These are phyloP conservation scores for Eupithecia centaureata DNA, from an alignment of 2,888 invertebrate species.

Conservation along the genomic window DNA sequence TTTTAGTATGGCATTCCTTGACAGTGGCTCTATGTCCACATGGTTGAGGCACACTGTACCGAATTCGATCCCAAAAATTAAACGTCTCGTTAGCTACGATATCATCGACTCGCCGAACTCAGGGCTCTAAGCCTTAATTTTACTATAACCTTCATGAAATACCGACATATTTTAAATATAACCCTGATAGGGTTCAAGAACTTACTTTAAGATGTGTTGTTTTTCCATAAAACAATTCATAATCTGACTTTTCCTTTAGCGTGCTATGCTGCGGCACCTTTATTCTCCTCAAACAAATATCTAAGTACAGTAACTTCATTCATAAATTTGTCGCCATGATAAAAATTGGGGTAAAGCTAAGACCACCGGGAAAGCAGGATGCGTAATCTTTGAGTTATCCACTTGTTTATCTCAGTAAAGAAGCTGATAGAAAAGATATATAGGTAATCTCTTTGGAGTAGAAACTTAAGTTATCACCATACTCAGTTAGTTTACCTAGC, in stretches of 20 bases:
- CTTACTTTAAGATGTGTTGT: not conserved
- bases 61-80: not conserved
- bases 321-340: slow-evolving; percentile 77
- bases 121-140: not conserved
- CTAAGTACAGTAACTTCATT: slow-evolving; percentile 59
- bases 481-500: slow-evolving; percentile 6
- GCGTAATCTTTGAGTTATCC: slow-evolving; percentile 63
- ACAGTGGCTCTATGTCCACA: not conserved
- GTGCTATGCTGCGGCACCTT: slow-evolving; percentile 39
- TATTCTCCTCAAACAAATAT: slow-evolving; percentile 56
- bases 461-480: slow-evolving; percentile 10
- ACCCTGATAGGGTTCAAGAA: not conserved
- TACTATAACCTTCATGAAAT: too few species aligned
- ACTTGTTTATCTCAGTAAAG: slow-evolving; percentile 59
- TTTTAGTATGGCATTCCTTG: not conserved
- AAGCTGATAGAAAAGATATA: slow-evolving; percentile 22
- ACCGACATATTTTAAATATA: too few species aligned
- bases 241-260: not conserved
- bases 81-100: not conserved
- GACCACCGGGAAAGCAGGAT: slow-evolving; percentile 81
- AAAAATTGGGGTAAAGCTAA: slow-evolving; percentile 63
- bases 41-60: not conserved
- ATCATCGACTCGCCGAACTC: too few species aligned
- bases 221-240: not conserved
- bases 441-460: slow-evolving; percentile 68